Base-by-base conservation (phyloP, 2,888 invertebrate species). In the Creontiades dilutus region DNA sequence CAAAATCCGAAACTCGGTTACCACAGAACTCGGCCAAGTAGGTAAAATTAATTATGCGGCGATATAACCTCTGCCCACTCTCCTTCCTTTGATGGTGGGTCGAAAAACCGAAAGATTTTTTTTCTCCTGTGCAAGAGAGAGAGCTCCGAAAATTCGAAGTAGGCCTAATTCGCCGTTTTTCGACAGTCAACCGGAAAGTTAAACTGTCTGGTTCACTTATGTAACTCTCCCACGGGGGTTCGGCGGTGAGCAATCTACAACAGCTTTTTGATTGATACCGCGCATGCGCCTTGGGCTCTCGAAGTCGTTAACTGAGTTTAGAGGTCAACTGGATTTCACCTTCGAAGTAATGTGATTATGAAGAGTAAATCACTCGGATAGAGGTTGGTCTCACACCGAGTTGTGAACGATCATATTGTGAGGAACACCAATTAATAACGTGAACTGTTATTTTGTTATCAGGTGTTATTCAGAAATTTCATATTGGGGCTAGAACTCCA, bases 141-240 rank as follows among this genome's bases (percentile, higher is more conserved):
- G 68, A 68, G 23, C 68, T 68, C 68, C 19, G 13, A 68, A 23
- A 68, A 68, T 7, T 68, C 68, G 19, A 23, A 23, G 68, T 68
- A 23, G 68, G 68, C 23, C 7, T 68, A 23, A 68, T 12, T 12
- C 23, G 68, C 68, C 12, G 68, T 68, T 68, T 68, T 68, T 68
- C 68, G 13, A 68, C 68, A 68, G 68, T 68, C 68, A 68, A 68
- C 19, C 12, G 68, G 68, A 68, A 68, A 68, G 68, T 68, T 68
- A 68, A 68, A 68, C 68, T 23, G 23, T 68, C 68, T 23, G 68
- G 68, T 68, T 68, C 68, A 5, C 68, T 68, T 68, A 68, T 68
- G 68, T 68, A 68, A 68, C 68, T 68, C 68, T 68, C 68, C 68
- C 68, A 68, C 68, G 68, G 68, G n/a, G 68, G 68, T 68, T 27